Conservation (phyloP, 2,888 invertebrate genomes). For the Xestia ashworthii region DNA sequence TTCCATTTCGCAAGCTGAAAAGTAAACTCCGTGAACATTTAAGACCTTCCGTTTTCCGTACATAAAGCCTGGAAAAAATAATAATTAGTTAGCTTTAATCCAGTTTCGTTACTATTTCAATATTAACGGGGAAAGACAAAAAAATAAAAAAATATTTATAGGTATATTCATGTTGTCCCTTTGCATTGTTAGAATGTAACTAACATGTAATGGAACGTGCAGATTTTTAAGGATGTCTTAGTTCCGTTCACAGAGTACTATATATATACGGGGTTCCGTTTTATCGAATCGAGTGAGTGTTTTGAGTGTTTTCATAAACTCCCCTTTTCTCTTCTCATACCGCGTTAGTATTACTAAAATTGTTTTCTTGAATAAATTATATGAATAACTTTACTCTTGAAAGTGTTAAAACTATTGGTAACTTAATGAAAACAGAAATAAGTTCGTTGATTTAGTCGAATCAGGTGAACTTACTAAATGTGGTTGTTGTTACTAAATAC, state of each 20-base stretch:
- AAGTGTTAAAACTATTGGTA: background rate
- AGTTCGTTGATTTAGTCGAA: constrained; percentile 20
- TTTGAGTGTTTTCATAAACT: no score
- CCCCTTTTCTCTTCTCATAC: background rate
- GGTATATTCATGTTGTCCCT: background rate
- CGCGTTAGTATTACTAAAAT: rapidly evolving
- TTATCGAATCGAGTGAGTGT: background rate
- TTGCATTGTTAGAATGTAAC: background rate
- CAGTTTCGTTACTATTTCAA: background rate
- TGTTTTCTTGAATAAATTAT: background rate
- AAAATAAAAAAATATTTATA: no score
- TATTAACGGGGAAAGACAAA: background rate
- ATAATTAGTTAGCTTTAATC: no score
- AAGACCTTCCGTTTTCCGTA: background rate
- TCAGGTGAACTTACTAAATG: background rate
- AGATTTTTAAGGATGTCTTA: constrained; percentile 4
- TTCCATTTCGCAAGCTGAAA: constrained; percentile 29
- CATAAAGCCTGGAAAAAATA: no score
- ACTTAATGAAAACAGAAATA: background rate
- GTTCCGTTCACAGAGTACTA: no score
- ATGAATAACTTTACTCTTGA: background rate
- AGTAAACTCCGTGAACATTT: no score
- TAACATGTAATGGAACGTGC: constrained; percentile 15
- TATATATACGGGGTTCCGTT: no score
- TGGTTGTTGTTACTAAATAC: constrained; percentile 36